A percentile compares a stretch with the other conserved stretches of the same genome.
phyloP scores from a whole-genome alignment of 2,888 invertebrate species.

The Branchipolynoe longqiensis region DNA sequence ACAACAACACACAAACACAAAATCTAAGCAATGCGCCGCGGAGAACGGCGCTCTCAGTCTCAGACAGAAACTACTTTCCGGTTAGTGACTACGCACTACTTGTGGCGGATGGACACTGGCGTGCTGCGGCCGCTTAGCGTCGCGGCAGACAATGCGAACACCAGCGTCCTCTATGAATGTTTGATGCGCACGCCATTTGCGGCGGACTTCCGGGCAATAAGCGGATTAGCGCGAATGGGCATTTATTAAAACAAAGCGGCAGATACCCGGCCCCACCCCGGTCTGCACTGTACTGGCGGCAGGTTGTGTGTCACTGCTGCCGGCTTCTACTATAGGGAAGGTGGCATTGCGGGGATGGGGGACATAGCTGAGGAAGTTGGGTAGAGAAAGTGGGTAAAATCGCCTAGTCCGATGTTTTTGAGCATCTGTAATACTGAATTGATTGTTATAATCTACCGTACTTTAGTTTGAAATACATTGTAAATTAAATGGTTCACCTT shows the following conservation, averaged over 20 bases:
- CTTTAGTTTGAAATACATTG: too few species aligned
- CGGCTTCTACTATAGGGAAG: background rate
- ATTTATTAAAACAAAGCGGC: constrained; percentile 10
- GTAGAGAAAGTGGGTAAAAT: too few species aligned
- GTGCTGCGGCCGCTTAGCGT: background rate
- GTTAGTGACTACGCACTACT: constrained; percentile 14
- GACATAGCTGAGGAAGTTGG: background rate
- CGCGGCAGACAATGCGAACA: constrained; percentile 22
- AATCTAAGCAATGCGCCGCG: too few species aligned
- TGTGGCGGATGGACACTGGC: background rate
- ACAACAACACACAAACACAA: too few species aligned
- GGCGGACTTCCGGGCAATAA: constrained; percentile 29
- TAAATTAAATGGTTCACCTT: too few species aligned
- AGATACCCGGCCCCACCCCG: background rate
- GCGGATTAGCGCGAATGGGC: constrained; percentile 15
- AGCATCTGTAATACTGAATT: too few species aligned
- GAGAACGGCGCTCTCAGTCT: too few species aligned
- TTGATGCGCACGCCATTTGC: constrained; percentile 40
- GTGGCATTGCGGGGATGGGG: background rate
- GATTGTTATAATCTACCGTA: too few species aligned
- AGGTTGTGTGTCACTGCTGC: background rate
- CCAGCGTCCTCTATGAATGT: constrained; percentile 41
- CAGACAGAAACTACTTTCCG: too few species aligned
- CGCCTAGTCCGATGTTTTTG: too few species aligned
- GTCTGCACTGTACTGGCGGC: background rate